phyloP scores from a whole-genome alignment of 1,140 invertebrate species.

The Drosophila sulfurigaster region DNA sequence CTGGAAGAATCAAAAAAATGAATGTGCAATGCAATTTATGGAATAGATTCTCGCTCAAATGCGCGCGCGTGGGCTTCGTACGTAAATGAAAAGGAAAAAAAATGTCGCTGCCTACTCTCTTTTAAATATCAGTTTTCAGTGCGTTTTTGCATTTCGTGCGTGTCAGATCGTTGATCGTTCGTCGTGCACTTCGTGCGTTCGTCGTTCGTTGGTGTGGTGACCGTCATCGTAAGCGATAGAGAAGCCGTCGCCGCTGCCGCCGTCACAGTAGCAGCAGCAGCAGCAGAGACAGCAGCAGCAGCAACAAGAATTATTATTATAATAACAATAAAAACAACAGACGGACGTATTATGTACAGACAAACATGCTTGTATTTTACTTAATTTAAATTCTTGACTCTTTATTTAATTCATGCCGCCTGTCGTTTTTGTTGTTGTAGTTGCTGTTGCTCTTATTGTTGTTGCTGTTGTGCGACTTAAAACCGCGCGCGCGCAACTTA shows the following conservation, averaged over 20 bases:
- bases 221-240: conserved; percentile 10
- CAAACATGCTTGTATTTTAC: conserved; percentile 18
- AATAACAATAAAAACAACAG: conserved; percentile 18
- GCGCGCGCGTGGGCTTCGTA: conserved; percentile 38
- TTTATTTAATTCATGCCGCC: conserved; percentile 38
- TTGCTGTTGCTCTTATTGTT: conserved; percentile 29
- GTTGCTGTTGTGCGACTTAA: conserved; percentile 20
- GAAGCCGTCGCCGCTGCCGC: background rate
- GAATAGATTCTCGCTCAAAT: conserved; percentile 32
- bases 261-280: background rate
- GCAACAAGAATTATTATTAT: conserved; percentile 25
- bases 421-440: conserved; percentile 13
- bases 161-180: conserved; percentile 53
- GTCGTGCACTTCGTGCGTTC: conserved; percentile 34
- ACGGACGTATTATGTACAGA: conserved; percentile 6
- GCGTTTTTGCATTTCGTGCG: conserved; percentile 66
- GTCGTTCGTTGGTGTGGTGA: background rate
- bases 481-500: conserved; percentile 45
- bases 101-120: conserved; percentile 47
- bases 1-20: background rate
- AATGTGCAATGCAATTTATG: conserved; percentile 20
- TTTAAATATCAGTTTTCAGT: conserved; percentile 57
- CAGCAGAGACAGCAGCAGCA: conserved; percentile 24
- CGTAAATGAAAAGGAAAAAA: conserved; percentile 41
- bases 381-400: conserved; percentile 42